Evolutionary conservation across 2,888 invertebrate genomes (phyloP), one percentile per base, ranked within the genome.

Genomic region (Trissolcus japonicus): DNA sequence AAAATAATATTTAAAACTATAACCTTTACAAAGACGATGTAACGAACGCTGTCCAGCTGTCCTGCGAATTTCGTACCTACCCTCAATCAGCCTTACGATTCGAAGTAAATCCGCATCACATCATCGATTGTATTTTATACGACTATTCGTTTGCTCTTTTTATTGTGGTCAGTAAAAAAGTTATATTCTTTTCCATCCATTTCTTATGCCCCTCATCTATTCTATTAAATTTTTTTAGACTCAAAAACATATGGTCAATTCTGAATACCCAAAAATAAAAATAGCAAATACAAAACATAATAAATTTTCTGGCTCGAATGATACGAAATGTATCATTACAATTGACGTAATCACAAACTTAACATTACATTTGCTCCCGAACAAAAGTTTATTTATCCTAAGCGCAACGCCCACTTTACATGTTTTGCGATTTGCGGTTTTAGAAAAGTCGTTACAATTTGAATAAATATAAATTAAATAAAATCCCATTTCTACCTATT

Each of bases 111-210:
- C 85, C 82, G 82, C 79, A 83, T 84, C 85, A 82, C 82, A 81
- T 81, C 80, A 79, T 78, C 82, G 86, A 87, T 87, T 86, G 85
- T 85, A 83, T 87, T 87, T 86, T 86, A 84, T 81, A 80, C 77
- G 78, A 63, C 76, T 80, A 80, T 80, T 79, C 83, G 84, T 78
- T 83, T 82, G 82, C 84, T 83, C 84, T 86, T 87, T 86, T 85
- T 82, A 80, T 80, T 63, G 66, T 35, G 63, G 74, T 69, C 78
- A 71, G 50, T 61, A 73, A 79, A 82, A 79, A 80, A 80, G 35
- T 50, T 60, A 55, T 29, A 71, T 76, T 82, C 83, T 81, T 79
- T 71, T 60, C 41, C 25, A n/a, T 41, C 66, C n/a, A 74, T 75
- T 60, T 48, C 9, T 71, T 19, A 13, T n/a, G n/a, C 13, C 59